These are phyloP conservation scores for Hestina assimilis DNA, from an alignment of 1,140 invertebrate genomes.

Conservation along the genomic window DNA sequence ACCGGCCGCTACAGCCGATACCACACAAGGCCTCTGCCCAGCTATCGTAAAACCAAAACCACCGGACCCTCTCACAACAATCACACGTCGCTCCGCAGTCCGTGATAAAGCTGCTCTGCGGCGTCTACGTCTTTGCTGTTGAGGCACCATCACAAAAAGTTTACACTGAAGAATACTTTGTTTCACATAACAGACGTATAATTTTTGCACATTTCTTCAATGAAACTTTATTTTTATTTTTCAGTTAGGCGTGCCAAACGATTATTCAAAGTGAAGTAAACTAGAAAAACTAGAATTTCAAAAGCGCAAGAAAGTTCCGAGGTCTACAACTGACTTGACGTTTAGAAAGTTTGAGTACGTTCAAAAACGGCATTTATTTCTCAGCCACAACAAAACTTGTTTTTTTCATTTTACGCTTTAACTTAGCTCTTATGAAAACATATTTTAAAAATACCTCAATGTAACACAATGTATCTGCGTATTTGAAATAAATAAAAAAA, in stretches of 20 bases:
- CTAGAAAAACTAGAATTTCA: constrained; percentile 68
- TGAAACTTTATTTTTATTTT: constrained; percentile 9
- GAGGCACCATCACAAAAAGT: constrained; percentile 66
- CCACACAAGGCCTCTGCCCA: constrained; percentile 66
- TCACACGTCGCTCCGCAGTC: constrained; percentile 86
- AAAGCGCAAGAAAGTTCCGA: constrained; percentile 64
- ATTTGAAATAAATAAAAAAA: no score
- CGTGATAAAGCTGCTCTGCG: constrained; percentile 87
- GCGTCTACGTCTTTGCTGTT: constrained; percentile 87
- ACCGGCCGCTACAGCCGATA: constrained; percentile 60
- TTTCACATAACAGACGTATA: neutral
- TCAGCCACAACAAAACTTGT: constrained; percentile 39
- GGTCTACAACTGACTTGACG: constrained; percentile 63
- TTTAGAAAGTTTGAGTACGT: constrained; percentile 72
- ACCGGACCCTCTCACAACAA: constrained; percentile 89
- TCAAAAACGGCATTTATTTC: constrained; percentile 40
- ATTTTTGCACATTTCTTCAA: constrained; percentile 7
- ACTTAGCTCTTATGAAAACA: no score
- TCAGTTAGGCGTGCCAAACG: constrained; percentile 6
- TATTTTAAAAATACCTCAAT: no score
- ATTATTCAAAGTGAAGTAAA: constrained; percentile 39
- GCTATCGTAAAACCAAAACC: constrained; percentile 77
- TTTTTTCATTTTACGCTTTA: constrained; percentile 35
- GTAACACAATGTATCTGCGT: no score
- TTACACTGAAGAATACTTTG: constrained; percentile 4